These are phyloP conservation scores for Leptosomus discolor DNA, from an alignment of 2,113 vertebrate species.

Conservation along the genomic window DNA sequence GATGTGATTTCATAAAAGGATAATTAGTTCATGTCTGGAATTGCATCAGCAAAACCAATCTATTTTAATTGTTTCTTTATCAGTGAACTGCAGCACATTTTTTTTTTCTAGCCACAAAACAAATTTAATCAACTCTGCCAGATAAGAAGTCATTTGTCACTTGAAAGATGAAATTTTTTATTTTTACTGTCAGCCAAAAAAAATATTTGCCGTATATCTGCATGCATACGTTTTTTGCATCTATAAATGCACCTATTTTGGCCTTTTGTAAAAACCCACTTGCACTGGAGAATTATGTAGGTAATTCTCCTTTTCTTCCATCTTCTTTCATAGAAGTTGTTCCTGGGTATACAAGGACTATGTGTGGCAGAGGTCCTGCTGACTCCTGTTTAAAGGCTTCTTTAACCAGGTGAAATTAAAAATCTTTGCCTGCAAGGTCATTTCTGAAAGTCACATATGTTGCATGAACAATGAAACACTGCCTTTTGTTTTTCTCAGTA, in stretches of 20 bases:
- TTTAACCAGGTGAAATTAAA: not conserved
- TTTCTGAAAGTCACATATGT: not conserved
- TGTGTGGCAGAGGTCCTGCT: not conserved
- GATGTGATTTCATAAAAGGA: conserved; percentile 6
- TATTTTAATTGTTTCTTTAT: conserved; percentile 63
- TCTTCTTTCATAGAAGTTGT: not conserved
- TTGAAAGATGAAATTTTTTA: conserved; percentile 49
- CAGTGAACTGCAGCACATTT: conserved; percentile 5
- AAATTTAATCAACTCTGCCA: conserved; percentile 58
- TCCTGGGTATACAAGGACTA: not conserved
- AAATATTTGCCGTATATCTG: not conserved
- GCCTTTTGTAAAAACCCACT: not conserved
- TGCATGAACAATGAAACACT: not conserved
- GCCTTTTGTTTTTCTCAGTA: not conserved
- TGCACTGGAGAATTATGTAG: not conserved
- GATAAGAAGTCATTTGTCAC: conserved; percentile 34
- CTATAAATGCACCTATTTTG: not conserved
- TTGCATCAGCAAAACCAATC: conserved; percentile 37
- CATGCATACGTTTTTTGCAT: not conserved
- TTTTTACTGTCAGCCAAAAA: not conserved
- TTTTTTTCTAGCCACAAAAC: conserved; percentile 9
- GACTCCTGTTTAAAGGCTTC: not conserved
- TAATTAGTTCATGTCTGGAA: conserved; percentile 42
- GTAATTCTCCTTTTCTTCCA: not conserved
- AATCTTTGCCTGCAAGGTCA: not conserved